Evolutionary conservation across 2,113 vertebrate species (phyloP), one percentile per base, ranked within the genome.

Genomic region (Plecturocebus donacophilus): DNA sequence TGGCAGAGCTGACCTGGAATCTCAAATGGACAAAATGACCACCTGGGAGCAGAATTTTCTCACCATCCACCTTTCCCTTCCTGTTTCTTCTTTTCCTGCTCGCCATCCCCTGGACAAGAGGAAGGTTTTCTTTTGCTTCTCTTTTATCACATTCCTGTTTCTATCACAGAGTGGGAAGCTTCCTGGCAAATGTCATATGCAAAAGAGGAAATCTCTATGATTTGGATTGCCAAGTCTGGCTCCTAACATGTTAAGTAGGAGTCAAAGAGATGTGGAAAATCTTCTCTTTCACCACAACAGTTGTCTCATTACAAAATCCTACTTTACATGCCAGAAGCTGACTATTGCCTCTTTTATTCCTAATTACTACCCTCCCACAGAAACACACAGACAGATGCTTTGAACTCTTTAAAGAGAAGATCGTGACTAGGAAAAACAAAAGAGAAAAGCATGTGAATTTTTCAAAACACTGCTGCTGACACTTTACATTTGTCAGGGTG

Each of bases 351-450:
- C 79, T 94, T 89, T 89, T 38, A 82, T 85, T 91, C 66, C 84
- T 95, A 82, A 73, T 95, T 82, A 91, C 42, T 35, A 45, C 45
- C 42, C 42, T 45, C 9, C 58, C 12, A 14, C 1, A 9, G n/a
- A 25, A 54, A 61, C 54, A n/a, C 17, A 83, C 21, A 49, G 30
- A 47, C 21, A 14, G 71, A 45, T 86, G 49, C 64, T 87, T 93
- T 91, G 89, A 96, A n/a, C 14, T 87, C 70, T 73, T 90, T 90
- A 73, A 97, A 80, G 35, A 71, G 40, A 87, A 93, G 19, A 21
- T 71, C 58, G 52, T 68, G 70, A 66, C 38, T 73, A 94, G 40
- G 66, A 68, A 90, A 89, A 94, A 47, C 40, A 81, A 87, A 81
- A 71, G 38, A 73, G 42, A 42, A 88, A 91, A 81, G 2, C 30